Conservation (phyloP, 2,888 invertebrate species). For the Leistus spinibarbis region DNA sequence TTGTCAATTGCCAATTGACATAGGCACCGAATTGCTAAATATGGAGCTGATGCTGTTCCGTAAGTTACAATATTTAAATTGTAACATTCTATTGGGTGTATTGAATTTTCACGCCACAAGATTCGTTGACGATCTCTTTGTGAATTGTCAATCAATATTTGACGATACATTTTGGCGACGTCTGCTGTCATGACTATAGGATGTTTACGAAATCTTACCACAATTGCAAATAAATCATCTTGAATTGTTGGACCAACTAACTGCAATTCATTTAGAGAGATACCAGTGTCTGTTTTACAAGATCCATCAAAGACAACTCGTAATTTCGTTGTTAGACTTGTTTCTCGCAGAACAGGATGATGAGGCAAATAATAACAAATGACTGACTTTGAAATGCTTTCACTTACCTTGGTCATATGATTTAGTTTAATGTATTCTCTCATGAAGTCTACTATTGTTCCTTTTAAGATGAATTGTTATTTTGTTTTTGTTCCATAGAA, state of each 20-base stretch:
- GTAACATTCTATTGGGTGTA: neutral
- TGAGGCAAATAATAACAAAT: too few relatives aligned
- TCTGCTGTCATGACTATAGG: neutral
- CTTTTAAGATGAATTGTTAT: neutral
- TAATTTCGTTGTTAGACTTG: too few relatives aligned
- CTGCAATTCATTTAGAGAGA: too few relatives aligned
- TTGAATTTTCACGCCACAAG: neutral
- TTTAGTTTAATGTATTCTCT: too few relatives aligned
- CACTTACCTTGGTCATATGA: too few relatives aligned
- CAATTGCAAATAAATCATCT: too few relatives aligned
- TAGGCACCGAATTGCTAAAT: neutral
- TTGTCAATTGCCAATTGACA: neutral
- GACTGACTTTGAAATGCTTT: too few relatives aligned
- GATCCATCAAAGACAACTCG: too few relatives aligned
- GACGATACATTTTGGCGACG: neutral
- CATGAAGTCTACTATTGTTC: neutral
- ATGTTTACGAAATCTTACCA: too few relatives aligned
- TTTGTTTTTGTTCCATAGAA: neutral
- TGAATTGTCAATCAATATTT: neutral
- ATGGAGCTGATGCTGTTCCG: neutral
- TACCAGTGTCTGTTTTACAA: too few relatives aligned
- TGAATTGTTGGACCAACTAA: too few relatives aligned
- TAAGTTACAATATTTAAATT: neutral
- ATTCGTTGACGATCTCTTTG: neutral
- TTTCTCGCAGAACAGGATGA: too few relatives aligned